Conservation (phyloP, 2,797 vertebrate species). For the Oryzias dopingdopingensis region DNA sequence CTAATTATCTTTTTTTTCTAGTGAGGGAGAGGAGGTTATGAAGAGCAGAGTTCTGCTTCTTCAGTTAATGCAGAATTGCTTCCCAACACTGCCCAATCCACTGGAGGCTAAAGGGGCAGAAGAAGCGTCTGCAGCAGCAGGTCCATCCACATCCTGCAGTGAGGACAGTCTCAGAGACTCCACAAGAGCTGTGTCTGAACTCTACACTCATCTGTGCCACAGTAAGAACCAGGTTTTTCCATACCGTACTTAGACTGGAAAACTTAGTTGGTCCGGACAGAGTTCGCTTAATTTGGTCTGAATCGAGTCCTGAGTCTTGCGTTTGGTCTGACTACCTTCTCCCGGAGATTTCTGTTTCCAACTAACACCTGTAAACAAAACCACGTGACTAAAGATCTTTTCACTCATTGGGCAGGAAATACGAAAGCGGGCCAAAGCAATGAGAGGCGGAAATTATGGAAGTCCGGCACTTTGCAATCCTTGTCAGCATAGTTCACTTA, state of each 20-base stretch:
- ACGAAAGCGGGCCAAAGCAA: no score
- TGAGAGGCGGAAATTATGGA: no score
- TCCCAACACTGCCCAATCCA: constrained; percentile 81
- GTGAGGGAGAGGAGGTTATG: constrained; percentile 84
- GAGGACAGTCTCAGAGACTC: constrained; percentile 49
- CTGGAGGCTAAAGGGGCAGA: constrained; percentile 45
- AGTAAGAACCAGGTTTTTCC: constrained; percentile 70
- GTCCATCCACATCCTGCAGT: constrained; percentile 46
- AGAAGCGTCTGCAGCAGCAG: constrained; percentile 19
- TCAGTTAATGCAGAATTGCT: constrained; percentile 94
- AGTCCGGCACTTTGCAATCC: no score
- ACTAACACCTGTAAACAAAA: no score
- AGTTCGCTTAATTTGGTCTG: no score
- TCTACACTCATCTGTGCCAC: constrained; percentile 89
- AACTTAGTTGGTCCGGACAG: no score
- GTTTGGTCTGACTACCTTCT: no score
- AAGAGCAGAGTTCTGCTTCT: constrained; percentile 87
- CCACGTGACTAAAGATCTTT: no score
- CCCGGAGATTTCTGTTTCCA: no score
- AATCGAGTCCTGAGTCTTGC: no score
- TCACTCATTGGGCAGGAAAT: no score
- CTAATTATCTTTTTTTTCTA: constrained; percentile 40
- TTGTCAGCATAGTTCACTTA: no score
- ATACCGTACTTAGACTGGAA: neutral
- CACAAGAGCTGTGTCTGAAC: constrained; percentile 79